Base-by-base conservation (phyloP, 2,888 invertebrate species). In the Pherbina coryleti region DNA sequence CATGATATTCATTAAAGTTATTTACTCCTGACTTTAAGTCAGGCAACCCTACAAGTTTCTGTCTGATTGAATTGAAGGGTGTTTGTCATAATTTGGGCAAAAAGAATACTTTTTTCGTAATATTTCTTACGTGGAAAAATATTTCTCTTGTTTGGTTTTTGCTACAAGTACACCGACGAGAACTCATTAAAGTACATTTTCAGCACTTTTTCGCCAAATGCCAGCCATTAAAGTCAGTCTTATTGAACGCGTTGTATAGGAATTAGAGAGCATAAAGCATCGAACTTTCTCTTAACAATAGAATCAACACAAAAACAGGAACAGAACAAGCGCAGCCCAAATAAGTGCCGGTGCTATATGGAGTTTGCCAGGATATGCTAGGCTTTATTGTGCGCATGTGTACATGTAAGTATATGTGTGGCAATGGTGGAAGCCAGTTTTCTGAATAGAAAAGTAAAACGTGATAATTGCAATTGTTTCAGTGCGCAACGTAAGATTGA, bases 101-200 rank as follows among this genome's bases (percentile, higher is more conserved):
- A 11, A 44, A 44, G 14, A 3, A 11, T 44, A 44, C 31, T 31
- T 44, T 44, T 11, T 44, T 44, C 44, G 2, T 11, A 44, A 14
- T 44, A 44, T 44, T 44, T 44, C 5, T 11, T 44, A 14, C 14
- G 44, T 14, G 2, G 2, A 11, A 44, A 14, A 44, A 11, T 11
- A 14, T 11, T 44, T 14, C 14, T 1, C 11, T 44, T 44, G 14
- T 1, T 14, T 11, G 14, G 0, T 44, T 11, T 44, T 44, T 44
- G 44, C 44, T 11, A 44, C 14, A 31, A 62, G 28, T n/a, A n/a
- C n/a, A n/a, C n/a, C 28, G 14, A 5, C 62, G 84, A 84, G 86
- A 86, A 86, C 86, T 86, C 85, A 85, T 86, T 85, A 85, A 85
- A 86, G 84, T 86, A 85, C 85, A 85, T 84, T 86, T 62, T 62